Evolutionary conservation across 2,797 vertebrate genomes (phyloP).

Genomic region (Tinamus major): DNA sequence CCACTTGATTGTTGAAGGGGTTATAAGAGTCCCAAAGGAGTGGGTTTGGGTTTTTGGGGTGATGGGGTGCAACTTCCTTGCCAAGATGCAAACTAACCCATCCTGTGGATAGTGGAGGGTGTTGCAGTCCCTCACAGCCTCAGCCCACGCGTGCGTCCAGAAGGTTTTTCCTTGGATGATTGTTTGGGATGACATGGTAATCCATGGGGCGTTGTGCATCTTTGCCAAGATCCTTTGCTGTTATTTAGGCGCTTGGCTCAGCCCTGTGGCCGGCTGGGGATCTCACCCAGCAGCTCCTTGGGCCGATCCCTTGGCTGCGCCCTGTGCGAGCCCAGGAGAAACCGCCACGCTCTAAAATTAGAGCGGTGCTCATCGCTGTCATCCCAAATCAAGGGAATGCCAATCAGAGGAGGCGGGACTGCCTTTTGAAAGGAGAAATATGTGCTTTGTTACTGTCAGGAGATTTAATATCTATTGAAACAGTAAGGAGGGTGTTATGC

Average conservation of each 20-base stretch:
- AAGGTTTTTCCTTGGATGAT: background rate
- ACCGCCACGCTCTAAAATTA: background rate
- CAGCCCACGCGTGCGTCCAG: fast-evolving
- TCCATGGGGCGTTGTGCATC: background rate
- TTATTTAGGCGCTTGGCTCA: background rate
- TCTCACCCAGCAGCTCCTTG: background rate
- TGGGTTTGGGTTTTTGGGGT: background rate
- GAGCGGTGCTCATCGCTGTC: background rate
- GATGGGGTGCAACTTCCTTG: fast-evolving
- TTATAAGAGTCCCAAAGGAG: background rate
- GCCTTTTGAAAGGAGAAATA: background rate
- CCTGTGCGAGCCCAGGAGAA: fast-evolving
- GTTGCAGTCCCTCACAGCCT: background rate
- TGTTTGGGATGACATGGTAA: too few species aligned
- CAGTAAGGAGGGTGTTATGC: fast-evolving
- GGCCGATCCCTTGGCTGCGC: background rate
- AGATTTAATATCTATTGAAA: background rate
- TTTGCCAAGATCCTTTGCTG: background rate
- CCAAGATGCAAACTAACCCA: fast-evolving
- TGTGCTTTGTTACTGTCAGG: background rate
- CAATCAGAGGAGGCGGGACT: background rate
- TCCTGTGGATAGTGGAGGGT: background rate
- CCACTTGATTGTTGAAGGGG: background rate
- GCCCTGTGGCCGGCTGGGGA: background rate
- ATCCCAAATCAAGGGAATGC: background rate